Conservation (phyloP, 2,113 vertebrate species). For the Spea bombifrons region DNA sequence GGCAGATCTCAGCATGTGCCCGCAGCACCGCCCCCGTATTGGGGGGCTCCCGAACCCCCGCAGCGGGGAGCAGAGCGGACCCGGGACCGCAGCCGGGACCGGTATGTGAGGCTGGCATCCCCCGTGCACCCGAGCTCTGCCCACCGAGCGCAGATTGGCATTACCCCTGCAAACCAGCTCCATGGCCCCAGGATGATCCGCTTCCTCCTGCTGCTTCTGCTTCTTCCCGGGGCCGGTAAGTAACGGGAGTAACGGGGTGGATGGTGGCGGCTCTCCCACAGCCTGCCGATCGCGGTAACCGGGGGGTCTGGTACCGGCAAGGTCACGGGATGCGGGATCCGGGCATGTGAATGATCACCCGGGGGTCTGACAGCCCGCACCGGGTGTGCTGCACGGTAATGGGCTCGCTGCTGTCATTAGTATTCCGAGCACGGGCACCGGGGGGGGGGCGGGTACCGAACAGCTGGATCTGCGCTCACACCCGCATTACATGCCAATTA, state of each 20-base stretch:
- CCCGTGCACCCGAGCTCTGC: background rate
- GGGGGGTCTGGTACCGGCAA: background rate
- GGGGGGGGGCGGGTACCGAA: background rate
- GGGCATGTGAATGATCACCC: background rate
- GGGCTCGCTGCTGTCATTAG: no score
- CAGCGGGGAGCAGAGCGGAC: constrained; percentile 16
- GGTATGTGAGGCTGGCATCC: background rate
- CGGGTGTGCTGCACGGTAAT: background rate
- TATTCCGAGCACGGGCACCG: background rate
- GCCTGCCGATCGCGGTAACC: no score
- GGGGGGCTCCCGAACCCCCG: constrained; percentile 8
- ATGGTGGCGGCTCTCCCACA: no score
- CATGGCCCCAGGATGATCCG: constrained; percentile 36
- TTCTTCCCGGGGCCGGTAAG: constrained; percentile 16
- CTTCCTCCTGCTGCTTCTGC: constrained; percentile 20
- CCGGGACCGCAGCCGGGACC: background rate
- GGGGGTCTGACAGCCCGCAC: background rate
- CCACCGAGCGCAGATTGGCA: background rate
- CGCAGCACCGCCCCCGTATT: background rate
- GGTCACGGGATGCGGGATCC: background rate
- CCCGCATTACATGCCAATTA: no score
- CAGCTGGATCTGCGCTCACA: no score
- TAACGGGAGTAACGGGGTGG: background rate
- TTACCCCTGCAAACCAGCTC: background rate
- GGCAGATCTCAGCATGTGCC: constrained; percentile 18